These are phyloP conservation scores for Oryzias javanicus DNA, from an alignment of 2,113 vertebrate genomes.

Conservation along the genomic window DNA sequence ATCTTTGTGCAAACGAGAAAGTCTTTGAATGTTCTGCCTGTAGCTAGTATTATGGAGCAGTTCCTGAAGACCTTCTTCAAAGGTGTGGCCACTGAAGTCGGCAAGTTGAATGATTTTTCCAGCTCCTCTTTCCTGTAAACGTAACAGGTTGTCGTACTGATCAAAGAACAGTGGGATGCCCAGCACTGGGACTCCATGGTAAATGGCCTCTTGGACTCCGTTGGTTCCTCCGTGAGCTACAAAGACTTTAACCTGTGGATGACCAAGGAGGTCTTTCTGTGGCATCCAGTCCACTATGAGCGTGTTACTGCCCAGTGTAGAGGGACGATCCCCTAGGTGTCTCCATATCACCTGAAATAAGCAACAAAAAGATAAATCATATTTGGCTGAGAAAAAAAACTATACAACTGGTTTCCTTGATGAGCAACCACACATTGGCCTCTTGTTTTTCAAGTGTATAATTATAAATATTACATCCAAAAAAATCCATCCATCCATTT, in stretches of 20 bases:
- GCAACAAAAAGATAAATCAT: too few species aligned
- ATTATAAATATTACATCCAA: too few species aligned
- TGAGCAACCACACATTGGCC: too few species aligned
- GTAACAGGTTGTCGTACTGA: conserved; percentile 72
- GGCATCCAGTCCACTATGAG: conserved; percentile 71
- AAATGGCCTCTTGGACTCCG: conserved; percentile 73
- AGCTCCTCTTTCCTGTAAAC: conserved; percentile 62
- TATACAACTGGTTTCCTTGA: too few species aligned
- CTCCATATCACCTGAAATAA: conserved; percentile 69
- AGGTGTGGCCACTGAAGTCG: conserved; percentile 42
- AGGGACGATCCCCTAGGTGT: conserved; percentile 58
- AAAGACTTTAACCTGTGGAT: conserved; percentile 69
- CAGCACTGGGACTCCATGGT: conserved; percentile 67
- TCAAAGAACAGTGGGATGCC: conserved; percentile 74
- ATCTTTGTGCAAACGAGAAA: conserved; percentile 68
- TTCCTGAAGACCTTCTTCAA: conserved; percentile 48
- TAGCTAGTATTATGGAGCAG: conserved; percentile 51
- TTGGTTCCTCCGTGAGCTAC: conserved; percentile 75
- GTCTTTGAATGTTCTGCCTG: conserved; percentile 62
- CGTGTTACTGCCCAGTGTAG: conserved; percentile 73
- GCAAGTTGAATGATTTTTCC: conserved; percentile 56
- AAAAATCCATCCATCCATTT: too few species aligned
- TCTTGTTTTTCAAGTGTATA: too few species aligned
- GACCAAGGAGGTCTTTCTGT: conserved; percentile 74
- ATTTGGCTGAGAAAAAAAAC: too few species aligned